phyloP scores from a whole-genome alignment of 1,140 invertebrate species.

The Drosophila pachea region DNA sequence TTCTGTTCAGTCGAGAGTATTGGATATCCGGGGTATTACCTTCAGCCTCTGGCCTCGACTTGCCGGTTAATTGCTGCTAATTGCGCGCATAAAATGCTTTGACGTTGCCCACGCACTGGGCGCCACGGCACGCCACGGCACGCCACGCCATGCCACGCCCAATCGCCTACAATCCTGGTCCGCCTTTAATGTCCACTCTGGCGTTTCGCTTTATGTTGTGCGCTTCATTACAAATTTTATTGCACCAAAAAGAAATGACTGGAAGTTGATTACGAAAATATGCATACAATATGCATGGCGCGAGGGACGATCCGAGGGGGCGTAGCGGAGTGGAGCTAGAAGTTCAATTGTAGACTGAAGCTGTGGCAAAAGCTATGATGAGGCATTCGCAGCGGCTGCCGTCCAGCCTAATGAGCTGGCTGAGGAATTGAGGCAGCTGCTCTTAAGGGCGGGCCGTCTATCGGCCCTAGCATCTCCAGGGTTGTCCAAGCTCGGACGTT shows the following conservation, averaged over 20 bases:
- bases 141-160: not conserved
- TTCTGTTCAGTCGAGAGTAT: conserved; percentile 23
- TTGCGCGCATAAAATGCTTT: conserved; percentile 66
- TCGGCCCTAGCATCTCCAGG: conserved; percentile 23
- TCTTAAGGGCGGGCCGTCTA: not conserved
- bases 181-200: conserved; percentile 51
- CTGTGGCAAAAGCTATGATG: no score
- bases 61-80: conserved; percentile 63
- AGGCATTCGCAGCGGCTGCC: no score
- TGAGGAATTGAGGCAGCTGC: not conserved
- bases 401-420: not conserved
- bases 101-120: conserved; percentile 10
- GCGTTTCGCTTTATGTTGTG: conserved; percentile 62
- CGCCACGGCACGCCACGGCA: no score
- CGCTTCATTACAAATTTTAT: conserved; percentile 72
- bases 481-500: not conserved
- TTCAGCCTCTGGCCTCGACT: not conserved
- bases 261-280: conserved; percentile 44
- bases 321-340: not conserved
- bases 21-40: conserved; percentile 20
- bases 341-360: no score
- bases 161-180: conserved; percentile 23
- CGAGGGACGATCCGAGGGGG: no score
- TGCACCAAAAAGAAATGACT: conserved; percentile 46
- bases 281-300: conserved; percentile 9